These are phyloP conservation scores for Orientallactaga sibirica DNA, from an alignment of 2,797 vertebrate species.

Conservation along the genomic window DNA sequence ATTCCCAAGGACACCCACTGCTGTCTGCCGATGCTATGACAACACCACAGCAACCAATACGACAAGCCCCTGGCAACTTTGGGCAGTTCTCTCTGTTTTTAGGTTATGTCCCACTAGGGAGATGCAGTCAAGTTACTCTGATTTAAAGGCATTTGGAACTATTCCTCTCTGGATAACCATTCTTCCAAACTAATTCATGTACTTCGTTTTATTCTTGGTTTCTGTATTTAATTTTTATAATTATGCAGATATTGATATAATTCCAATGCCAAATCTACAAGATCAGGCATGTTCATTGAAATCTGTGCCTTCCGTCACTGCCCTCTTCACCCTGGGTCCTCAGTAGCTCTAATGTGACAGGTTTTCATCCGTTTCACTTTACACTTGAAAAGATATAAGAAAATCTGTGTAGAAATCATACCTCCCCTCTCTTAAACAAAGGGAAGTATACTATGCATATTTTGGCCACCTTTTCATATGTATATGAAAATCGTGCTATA, in stretches of 20 bases:
- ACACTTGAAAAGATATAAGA: not conserved
- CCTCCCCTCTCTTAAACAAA: slow-evolving; percentile 1
- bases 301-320: not conserved
- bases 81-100: not conserved
- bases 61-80: not conserved
- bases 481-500: slow-evolving; percentile 17
- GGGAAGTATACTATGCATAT: not conserved
- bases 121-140: not conserved
- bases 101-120: not conserved
- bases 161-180: slow-evolving; percentile 26
- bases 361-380: slow-evolving; percentile 23
- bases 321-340: not conserved
- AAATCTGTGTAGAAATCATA: not conserved
- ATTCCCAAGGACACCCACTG: not conserved
- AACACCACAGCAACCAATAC: not conserved
- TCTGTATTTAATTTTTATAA: slow-evolving; percentile 36
- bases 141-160: slow-evolving; percentile 21
- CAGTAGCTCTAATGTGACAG: not conserved
- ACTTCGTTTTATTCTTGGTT: slow-evolving; percentile 50
- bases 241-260: slow-evolving; percentile 16
- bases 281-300: slow-evolving; percentile 9
- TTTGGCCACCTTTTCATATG: not conserved
- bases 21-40: not conserved
- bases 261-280: slow-evolving; percentile 29
- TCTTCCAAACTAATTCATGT: not conserved